These are phyloP conservation scores for Eueremaeus valkanovi DNA, from an alignment of 2,888 invertebrate species.

Conservation along the genomic window DNA sequence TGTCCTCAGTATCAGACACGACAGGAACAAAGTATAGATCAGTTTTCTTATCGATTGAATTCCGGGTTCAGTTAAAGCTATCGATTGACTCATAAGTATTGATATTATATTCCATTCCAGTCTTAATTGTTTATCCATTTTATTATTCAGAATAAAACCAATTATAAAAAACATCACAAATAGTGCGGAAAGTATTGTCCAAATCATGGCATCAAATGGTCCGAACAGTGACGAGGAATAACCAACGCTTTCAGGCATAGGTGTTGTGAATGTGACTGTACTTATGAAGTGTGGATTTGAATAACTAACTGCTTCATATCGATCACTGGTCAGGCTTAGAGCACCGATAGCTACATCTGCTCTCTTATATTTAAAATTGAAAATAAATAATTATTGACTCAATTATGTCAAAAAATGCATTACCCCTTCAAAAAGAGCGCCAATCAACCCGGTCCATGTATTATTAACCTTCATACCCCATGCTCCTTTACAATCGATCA, in stretches of 20 bases:
- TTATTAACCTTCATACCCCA: not conserved
- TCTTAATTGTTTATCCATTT: not conserved
- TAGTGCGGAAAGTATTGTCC: not conserved
- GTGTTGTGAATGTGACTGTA: constrained; percentile 32
- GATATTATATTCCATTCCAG: not conserved
- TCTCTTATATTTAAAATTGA: not conserved
- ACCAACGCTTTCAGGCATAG: not conserved
- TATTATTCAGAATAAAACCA: not conserved
- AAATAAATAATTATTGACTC: not conserved
- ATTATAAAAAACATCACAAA: not conserved
- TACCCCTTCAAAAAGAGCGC: not conserved
- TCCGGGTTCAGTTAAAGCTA: not conserved
- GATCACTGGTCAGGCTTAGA: constrained; percentile 17
- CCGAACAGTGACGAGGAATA: not conserved
- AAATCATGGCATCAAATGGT: not conserved
- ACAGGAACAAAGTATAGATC: constrained; percentile 3
- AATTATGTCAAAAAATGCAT: not conserved
- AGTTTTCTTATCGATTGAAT: not conserved
- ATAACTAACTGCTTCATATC: constrained; percentile 7
- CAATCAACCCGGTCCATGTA: not conserved
- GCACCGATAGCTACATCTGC: constrained; percentile 35
- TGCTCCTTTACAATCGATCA: not conserved
- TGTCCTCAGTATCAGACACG: not conserved
- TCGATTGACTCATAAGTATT: not conserved
- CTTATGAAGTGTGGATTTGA: constrained; percentile 7